Evolutionary conservation across 2,888 invertebrate species (phyloP).

Genomic region (Noctua fimbriata): DNA sequence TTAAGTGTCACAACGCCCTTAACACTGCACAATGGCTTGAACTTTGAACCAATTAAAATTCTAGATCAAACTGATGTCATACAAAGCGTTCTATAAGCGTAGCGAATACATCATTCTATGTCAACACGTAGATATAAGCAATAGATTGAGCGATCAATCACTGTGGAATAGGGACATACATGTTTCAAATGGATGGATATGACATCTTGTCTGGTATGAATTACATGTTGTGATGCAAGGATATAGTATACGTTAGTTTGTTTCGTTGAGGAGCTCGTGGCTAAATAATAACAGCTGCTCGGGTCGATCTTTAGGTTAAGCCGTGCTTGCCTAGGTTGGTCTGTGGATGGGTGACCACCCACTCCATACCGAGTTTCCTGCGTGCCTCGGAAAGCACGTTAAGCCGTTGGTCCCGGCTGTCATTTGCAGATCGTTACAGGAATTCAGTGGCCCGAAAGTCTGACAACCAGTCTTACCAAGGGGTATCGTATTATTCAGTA

Average conservation of each 20-base stretch:
- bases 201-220: slow-evolving; percentile 23
- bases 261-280: too few relatives aligned
- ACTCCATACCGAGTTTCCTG: too few relatives aligned
- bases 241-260: background rate
- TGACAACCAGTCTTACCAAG: too few relatives aligned
- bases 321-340: too few relatives aligned
- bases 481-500: too few relatives aligned
- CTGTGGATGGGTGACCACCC: too few relatives aligned
- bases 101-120: slow-evolving; percentile 1
- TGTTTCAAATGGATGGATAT: slow-evolving; percentile 26
- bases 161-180: slow-evolving; percentile 13
- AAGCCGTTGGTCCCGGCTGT: too few relatives aligned
- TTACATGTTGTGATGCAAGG: background rate
- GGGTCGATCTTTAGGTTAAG: too few relatives aligned
- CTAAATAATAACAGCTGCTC: too few relatives aligned
- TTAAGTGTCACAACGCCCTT: background rate
- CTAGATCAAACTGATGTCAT: slow-evolving; percentile 25
- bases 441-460: too few relatives aligned
- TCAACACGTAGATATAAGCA: slow-evolving; percentile 3
- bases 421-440: too few relatives aligned
- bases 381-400: too few relatives aligned
- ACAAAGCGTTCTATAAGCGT: background rate
- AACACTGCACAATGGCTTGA: background rate
- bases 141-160: slow-evolving; percentile 36
- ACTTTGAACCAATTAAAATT: slow-evolving; percentile 6